These are phyloP conservation scores for Harpegnathos saltator DNA, from an alignment of 1,140 invertebrate genomes.

Conservation along the genomic window DNA sequence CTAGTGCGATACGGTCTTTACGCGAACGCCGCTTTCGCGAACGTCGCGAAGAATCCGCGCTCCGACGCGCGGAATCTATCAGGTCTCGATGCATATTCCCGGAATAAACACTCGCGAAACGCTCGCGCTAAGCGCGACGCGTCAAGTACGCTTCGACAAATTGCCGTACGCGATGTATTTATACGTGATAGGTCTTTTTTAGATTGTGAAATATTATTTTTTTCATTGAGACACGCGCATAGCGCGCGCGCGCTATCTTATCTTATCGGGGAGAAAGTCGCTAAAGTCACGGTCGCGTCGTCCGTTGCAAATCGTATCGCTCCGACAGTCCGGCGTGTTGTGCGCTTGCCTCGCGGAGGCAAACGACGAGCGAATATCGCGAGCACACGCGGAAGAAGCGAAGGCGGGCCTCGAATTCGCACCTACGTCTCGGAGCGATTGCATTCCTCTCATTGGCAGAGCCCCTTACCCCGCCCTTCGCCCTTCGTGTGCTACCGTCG, in stretches of 20 bases:
- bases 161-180: neutral
- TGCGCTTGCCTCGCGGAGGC: neutral
- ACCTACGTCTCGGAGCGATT: neutral
- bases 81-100: neutral
- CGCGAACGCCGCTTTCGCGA: too few species aligned
- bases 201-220: constrained; percentile 23
- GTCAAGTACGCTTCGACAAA: neutral
- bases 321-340: constrained; percentile 5
- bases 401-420: neutral
- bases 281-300: constrained; percentile 43
- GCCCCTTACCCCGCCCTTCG: neutral
- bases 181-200: constrained; percentile 11
- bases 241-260: constrained; percentile 34
- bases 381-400: neutral
- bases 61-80: too few species aligned
- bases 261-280: constrained; percentile 49
- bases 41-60: too few species aligned
- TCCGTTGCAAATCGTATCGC: constrained; percentile 10
- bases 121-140: neutral
- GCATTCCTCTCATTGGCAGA: neutral
- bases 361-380: neutral
- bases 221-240: constrained; percentile 12
- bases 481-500: neutral
- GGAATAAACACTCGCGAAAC: neutral
- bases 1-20: too few species aligned